A percentile compares a stretch with the other conserved stretches of the same genome.
These are phyloP conservation scores for Daubentonia madagascariensis DNA, from an alignment of 2,113 vertebrate genomes.

Conservation along the genomic window DNA sequence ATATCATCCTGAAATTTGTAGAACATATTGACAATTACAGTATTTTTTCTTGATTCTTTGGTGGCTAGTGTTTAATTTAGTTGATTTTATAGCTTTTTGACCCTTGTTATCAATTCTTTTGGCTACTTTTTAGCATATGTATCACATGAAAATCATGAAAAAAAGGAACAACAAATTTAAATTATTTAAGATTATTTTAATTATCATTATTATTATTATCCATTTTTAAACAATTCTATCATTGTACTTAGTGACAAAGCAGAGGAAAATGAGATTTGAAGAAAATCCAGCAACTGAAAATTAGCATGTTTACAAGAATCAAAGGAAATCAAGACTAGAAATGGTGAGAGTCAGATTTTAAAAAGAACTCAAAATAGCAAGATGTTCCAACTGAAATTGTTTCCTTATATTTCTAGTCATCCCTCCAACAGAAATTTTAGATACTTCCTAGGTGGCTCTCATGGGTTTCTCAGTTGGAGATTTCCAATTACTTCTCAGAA, in stretches of 20 bases:
- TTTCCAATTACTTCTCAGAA: slow-evolving; percentile 5
- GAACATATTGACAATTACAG: background rate
- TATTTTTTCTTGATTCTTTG: background rate
- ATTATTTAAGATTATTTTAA: background rate
- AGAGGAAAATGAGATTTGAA: background rate
- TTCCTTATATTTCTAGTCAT: background rate
- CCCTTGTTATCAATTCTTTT: background rate
- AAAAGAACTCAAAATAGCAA: background rate
- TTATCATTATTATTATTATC: background rate
- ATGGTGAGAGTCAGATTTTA: background rate
- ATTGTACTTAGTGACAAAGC: background rate
- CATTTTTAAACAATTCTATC: background rate
- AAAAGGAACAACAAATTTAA: background rate
- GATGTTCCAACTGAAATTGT: background rate
- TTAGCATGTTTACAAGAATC: background rate
- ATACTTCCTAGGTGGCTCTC: background rate
- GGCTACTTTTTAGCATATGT: background rate
- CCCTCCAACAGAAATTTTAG: background rate
- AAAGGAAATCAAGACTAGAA: background rate
- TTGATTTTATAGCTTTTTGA: background rate
- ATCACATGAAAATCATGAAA: background rate
- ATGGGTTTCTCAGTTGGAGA: background rate
- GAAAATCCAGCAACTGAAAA: background rate
- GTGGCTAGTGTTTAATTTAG: background rate
- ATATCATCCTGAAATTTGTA: background rate